phyloP scores from a whole-genome alignment of 2,113 vertebrate genomes.

The Narcine bancroftii region DNA sequence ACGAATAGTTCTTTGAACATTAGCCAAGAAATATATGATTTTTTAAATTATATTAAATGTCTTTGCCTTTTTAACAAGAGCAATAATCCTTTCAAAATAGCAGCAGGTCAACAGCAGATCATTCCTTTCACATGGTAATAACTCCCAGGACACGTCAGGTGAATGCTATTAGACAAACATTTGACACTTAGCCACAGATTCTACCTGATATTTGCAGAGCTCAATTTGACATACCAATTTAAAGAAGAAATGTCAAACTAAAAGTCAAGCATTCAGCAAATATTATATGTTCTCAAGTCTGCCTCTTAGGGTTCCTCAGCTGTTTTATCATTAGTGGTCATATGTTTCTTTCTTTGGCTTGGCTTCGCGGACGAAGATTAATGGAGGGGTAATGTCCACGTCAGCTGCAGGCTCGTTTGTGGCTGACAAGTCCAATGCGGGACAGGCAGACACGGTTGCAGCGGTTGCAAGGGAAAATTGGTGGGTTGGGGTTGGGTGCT shows the following conservation, averaged over 20 bases:
- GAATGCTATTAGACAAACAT: not conserved
- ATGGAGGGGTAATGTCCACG: no score
- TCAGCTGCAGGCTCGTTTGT: no score
- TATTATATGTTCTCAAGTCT: not conserved
- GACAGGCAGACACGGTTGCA: no score
- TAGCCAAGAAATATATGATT: not conserved
- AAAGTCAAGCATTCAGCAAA: not conserved
- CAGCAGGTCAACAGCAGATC: not conserved
- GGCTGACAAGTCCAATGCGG: no score
- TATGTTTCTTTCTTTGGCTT: no score
- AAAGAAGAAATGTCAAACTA: not conserved
- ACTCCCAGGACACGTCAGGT: not conserved
- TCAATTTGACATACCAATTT: not conserved
- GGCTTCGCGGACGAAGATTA: no score
- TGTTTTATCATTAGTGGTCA: not conserved
- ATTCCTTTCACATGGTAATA: not conserved
- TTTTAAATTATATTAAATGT: not conserved
- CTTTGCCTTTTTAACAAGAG: not conserved
- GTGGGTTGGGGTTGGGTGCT: no score
- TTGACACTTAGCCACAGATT: not conserved
- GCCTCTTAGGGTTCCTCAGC: not conserved
- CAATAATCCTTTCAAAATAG: not conserved
- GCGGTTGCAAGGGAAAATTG: no score
- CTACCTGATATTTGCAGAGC: conserved; percentile 6
- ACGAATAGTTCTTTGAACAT: not conserved